Conservation (phyloP, 2,113 vertebrate genomes). For the Syrrhaptes paradoxus region DNA sequence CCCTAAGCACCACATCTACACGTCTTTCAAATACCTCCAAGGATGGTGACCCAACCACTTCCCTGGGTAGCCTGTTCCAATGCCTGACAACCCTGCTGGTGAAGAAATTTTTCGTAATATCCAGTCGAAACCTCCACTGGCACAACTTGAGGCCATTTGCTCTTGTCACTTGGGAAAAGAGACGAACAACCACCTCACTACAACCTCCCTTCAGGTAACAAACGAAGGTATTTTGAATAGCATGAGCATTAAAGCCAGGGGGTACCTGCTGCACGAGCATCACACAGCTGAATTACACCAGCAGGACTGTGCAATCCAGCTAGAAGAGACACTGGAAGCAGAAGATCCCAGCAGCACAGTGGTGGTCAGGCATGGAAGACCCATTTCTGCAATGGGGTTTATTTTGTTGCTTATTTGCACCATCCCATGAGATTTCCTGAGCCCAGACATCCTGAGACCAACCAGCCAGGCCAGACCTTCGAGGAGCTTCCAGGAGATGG, state of each 20-base stretch:
- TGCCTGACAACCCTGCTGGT: too few relatives aligned
- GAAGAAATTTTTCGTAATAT: too few relatives aligned
- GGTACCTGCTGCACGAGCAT: neutral
- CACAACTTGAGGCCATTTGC: too few relatives aligned
- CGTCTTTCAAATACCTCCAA: too few relatives aligned
- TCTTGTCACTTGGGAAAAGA: too few relatives aligned
- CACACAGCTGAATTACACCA: neutral
- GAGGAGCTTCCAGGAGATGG: neutral
- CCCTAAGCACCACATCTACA: too few relatives aligned
- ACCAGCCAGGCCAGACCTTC: neutral
- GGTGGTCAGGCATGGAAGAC: neutral
- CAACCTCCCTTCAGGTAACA: neutral
- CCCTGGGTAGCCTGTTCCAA: too few relatives aligned
- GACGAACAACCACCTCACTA: neutral
- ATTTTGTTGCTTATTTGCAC: neutral
- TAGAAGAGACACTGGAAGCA: neutral
- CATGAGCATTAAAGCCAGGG: neutral
- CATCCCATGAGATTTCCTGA: neutral
- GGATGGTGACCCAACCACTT: too few relatives aligned
- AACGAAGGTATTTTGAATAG: neutral
- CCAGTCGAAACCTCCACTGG: too few relatives aligned
- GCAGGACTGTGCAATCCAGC: neutral
- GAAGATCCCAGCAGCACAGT: neutral
- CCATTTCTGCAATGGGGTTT: neutral
- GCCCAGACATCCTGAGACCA: neutral